phyloP scores from a whole-genome alignment of 2,888 invertebrate genomes.

The Hydraecia micacea region DNA sequence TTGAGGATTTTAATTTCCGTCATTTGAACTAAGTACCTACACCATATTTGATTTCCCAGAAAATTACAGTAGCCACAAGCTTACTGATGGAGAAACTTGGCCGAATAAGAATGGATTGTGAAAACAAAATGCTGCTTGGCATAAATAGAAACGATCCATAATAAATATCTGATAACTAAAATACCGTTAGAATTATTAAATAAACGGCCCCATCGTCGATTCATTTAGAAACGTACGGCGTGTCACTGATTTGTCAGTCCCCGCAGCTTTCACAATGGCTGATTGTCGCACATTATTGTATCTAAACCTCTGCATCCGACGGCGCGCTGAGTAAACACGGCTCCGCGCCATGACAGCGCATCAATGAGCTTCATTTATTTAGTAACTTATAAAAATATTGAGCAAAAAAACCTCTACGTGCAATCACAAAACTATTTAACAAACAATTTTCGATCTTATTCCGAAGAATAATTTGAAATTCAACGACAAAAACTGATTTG shows the following conservation, averaged over 20 bases:
- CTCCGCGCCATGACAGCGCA: slow-evolving; percentile 79
- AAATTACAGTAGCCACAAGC: too few species aligned
- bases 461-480: slow-evolving; percentile 47
- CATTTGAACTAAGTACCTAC: not conserved
- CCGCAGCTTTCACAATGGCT: slow-evolving; percentile 71
- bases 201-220: slow-evolving; percentile 44
- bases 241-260: slow-evolving; percentile 78
- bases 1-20: not conserved
- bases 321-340: slow-evolving; percentile 83
- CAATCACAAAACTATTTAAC: slow-evolving; percentile 66
- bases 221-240: slow-evolving; percentile 57
- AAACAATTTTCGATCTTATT: slow-evolving; percentile 71
- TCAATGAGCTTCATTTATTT: slow-evolving; percentile 89
- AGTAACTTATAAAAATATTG: slow-evolving; percentile 86
- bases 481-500: slow-evolving; percentile 61
- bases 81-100: too few species aligned
- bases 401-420: slow-evolving; percentile 60
- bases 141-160: not conserved
- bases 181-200: slow-evolving; percentile 48
- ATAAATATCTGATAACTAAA: slow-evolving; percentile 7
- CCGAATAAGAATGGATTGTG: not conserved
- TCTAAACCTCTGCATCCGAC: slow-evolving; percentile 68
- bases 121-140: not conserved
- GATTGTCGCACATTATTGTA: slow-evolving; percentile 76
- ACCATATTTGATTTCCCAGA: not conserved